Percentiles rank a stretch among this genome's conserved stretches.
Conservation (phyloP, 2,113 vertebrate species). For the Glaucomys volans region DNA sequence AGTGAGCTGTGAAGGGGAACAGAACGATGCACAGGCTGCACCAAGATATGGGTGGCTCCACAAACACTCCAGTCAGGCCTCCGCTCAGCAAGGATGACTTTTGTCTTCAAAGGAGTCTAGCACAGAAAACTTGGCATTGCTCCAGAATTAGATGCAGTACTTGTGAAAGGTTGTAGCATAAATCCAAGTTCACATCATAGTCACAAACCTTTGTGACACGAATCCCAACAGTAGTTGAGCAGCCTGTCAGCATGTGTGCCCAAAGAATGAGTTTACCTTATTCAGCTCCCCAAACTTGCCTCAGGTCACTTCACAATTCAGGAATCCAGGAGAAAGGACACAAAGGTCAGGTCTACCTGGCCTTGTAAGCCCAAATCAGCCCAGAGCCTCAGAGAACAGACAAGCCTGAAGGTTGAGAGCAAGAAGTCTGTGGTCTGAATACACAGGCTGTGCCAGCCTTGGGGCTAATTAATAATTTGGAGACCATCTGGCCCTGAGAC, state of each 20-base stretch:
- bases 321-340: background rate
- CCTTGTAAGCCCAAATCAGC: background rate
- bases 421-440: background rate
- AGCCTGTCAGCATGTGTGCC: background rate
- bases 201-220: background rate
- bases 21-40: fast-evolving
- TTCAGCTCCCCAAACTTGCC: background rate
- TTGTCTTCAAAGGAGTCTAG: background rate
- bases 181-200: background rate
- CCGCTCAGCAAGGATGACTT: background rate
- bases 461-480: background rate
- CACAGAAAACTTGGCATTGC: background rate
- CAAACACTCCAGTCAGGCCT: background rate
- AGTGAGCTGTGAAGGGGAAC: background rate
- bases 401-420: background rate
- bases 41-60: background rate
- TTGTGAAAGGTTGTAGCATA: background rate
- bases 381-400: background rate
- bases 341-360: background rate
- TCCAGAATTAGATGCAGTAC: background rate
- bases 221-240: background rate
- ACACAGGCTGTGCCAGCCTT: background rate
- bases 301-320: background rate
- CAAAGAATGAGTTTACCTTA: background rate
- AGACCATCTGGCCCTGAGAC: background rate